These are phyloP conservation scores for Scarus forsteni DNA, from an alignment of 2,797 vertebrate genomes.

Conservation along the genomic window DNA sequence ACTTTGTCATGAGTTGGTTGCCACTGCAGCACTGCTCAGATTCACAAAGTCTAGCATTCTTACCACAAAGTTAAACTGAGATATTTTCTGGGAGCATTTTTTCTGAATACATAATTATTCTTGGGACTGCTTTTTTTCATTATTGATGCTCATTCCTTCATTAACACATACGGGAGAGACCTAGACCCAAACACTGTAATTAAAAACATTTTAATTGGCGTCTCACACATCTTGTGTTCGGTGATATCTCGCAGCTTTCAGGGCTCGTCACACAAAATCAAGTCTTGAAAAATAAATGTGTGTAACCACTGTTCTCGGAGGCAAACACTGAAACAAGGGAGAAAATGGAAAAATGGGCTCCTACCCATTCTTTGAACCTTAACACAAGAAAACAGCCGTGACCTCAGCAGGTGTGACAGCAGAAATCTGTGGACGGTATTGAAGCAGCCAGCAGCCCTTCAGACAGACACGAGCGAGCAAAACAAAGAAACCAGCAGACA, in stretches of 20 bases:
- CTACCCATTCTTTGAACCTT: slow-evolving; percentile 58
- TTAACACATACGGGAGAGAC: slow-evolving; percentile 44
- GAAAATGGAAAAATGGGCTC: slow-evolving; percentile 62
- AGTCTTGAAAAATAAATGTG: slow-evolving; percentile 41
- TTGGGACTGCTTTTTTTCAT: not conserved
- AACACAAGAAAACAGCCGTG: slow-evolving; percentile 41
- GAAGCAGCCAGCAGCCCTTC: slow-evolving; percentile 51
- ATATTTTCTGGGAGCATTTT: slow-evolving; percentile 17
- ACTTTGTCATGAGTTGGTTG: slow-evolving; percentile 66
- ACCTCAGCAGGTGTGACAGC: slow-evolving; percentile 42
- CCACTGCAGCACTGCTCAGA: slow-evolving; percentile 61
- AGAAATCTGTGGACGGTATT: slow-evolving; percentile 25
- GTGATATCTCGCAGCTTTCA: slow-evolving; percentile 28
- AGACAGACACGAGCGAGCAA: slow-evolving; percentile 40
- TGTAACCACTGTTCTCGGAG: slow-evolving; percentile 29
- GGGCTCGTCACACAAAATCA: slow-evolving; percentile 42
- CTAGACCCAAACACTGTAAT: slow-evolving; percentile 27
- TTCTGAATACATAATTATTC: not conserved
- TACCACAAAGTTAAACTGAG: slow-evolving; percentile 31
- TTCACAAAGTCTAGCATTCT: slow-evolving; percentile 27
- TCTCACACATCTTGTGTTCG: slow-evolving; percentile 23
- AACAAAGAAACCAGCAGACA: slow-evolving; percentile 44
- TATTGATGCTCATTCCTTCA: slow-evolving; percentile 30
- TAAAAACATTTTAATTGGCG: slow-evolving; percentile 55
- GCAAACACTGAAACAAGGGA: slow-evolving; percentile 27